These are phyloP conservation scores for Nemopilema nomurai DNA, from an alignment of 30 jellyfish, hydroid and myxozoan genomes.

Conservation along the genomic window DNA sequence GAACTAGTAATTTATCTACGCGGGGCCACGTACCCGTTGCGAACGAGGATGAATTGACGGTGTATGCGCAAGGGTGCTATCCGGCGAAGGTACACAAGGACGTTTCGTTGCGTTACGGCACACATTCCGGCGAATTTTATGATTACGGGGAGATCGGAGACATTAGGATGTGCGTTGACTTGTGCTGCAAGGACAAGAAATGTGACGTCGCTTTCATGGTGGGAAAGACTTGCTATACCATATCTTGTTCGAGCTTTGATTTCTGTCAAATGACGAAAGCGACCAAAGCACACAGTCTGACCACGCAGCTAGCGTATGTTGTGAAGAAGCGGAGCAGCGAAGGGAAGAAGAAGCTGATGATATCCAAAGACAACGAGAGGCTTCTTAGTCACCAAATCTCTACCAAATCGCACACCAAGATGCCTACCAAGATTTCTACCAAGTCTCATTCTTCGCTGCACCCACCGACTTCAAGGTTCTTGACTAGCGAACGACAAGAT, in stretches of 20 bases:
- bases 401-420: slow-evolving; percentile 26
- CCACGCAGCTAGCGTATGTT: slow-evolving; percentile 96
- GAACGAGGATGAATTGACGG: slow-evolving; percentile 2
- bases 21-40: background rate
- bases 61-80: slow-evolving; percentile 74
- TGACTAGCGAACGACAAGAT: slow-evolving; percentile 26
- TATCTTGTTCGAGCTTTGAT: slow-evolving; percentile 91
- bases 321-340: slow-evolving; percentile 62
- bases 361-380: slow-evolving; percentile 70
- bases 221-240: slow-evolving; percentile 92
- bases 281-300: slow-evolving; percentile 30
- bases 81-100: slow-evolving; percentile 82
- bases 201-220: slow-evolving; percentile 98
- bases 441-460: background rate
- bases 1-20: background rate
- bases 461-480: background rate
- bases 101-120: slow-evolving; percentile 92
- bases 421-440: background rate
- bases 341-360: slow-evolving; percentile 64
- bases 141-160: slow-evolving; percentile 95
- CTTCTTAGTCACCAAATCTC: slow-evolving; percentile 55
- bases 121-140: slow-evolving; percentile 93
- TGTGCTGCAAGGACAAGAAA: slow-evolving; percentile 91
- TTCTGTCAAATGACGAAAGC: slow-evolving; percentile 92
- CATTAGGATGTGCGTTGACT: slow-evolving; percentile 89